phyloP scores from a whole-genome alignment of 2,113 vertebrate genomes.

The Perca flavescens region DNA sequence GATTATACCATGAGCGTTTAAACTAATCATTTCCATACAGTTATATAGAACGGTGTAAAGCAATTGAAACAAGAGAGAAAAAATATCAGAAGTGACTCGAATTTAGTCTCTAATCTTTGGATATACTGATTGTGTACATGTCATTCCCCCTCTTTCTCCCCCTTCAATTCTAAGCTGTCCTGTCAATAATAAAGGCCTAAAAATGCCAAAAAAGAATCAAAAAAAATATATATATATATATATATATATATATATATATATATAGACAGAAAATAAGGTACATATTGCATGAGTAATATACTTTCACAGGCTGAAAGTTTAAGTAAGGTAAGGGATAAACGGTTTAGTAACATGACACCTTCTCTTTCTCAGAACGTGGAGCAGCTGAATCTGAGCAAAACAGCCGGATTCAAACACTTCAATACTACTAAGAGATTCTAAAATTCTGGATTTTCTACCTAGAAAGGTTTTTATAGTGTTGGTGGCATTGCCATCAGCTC shows the following conservation, averaged over 20 bases:
- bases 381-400: conserved; percentile 5
- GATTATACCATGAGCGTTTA: conserved; percentile 45
- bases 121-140: background rate
- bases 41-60: background rate
- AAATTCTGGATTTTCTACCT: background rate
- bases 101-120: conserved; percentile 20
- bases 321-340: background rate
- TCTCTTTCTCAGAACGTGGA: conserved; percentile 6
- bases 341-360: conserved; percentile 18
- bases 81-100: conserved; percentile 1
- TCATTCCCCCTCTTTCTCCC: too few species aligned
- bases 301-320: background rate
- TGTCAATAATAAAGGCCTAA: too few species aligned
- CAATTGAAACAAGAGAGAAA: conserved; percentile 23
- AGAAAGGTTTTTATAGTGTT: background rate
- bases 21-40: conserved; percentile 45
- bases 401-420: conserved; percentile 12
- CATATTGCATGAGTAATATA: background rate
- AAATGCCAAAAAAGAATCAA: too few species aligned
- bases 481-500: background rate
- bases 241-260: background rate
- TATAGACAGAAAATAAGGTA: background rate
- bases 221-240: background rate
- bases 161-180: too few species aligned
- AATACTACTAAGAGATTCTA: background rate